These are phyloP conservation scores for Gopherus flavomarginatus DNA, from an alignment of 2,113 vertebrate genomes.

Conservation along the genomic window DNA sequence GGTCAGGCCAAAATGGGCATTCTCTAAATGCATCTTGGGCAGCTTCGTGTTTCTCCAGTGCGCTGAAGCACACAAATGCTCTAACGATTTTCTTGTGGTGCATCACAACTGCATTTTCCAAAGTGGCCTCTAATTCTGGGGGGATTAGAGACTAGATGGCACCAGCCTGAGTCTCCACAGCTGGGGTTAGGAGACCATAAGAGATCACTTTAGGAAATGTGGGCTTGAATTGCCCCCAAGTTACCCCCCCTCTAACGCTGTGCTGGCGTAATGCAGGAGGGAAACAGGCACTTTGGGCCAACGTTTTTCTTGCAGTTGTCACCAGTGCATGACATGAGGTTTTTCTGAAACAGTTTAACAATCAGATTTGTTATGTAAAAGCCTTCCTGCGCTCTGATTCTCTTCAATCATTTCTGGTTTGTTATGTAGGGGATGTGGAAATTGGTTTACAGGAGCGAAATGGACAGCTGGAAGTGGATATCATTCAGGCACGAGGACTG, in stretches of 20 bases:
- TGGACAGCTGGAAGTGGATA: conserved; percentile 96
- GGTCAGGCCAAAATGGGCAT: not conserved
- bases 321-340: not conserved
- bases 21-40: not conserved
- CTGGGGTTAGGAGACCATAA: not conserved
- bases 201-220: not conserved
- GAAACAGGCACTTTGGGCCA: not conserved
- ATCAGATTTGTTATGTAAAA: not conserved
- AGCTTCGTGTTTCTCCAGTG: not conserved
- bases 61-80: not conserved
- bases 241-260: not conserved
- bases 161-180: not conserved
- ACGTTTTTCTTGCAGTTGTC: not conserved
- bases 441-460: conserved; percentile 95
- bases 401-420: not conserved
- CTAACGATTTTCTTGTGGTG: not conserved
- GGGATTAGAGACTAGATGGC: not conserved
- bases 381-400: not conserved
- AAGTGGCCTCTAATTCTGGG: not conserved
- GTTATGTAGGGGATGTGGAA: conserved; percentile 90
- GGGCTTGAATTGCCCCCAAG: not conserved
- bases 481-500: conserved; percentile 95
- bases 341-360: not conserved
- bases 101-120: not conserved
- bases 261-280: not conserved